Evolutionary conservation across 2,113 vertebrate genomes (phyloP), one percentile per base, ranked within the genome.

Genomic region (Genyomyrus donnyi): DNA sequence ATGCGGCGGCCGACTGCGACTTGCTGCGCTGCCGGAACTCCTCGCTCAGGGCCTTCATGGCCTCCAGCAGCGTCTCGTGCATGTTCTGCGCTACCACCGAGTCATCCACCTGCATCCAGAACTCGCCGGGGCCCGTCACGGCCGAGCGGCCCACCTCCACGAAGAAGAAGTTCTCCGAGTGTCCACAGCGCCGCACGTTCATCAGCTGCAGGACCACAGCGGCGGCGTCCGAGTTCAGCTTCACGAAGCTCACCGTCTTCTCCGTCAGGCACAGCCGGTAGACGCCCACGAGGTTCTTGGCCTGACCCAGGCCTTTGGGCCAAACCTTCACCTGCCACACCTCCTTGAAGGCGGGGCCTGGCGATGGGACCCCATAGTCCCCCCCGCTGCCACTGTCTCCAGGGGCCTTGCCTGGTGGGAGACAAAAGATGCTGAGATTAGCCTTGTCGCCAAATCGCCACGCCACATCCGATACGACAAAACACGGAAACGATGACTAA

Each of bases 21-120:
- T 96, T 97, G 93, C 95, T 96, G 53, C 96, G 95, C 42, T 96
- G 95, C 24, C 96, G 96, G 89, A 97, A 97, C 92, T 97, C 96
- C 88, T 97, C 96, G 7, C 96, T 97, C 80, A 97, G 92, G 0
- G 94, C 93, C 91, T 97, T 97, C 96, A 97, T 97, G 62, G 97
- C 95, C 39, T 97, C 96, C 27, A 97, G 93, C 56, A 97, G 93
- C 0, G 96, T 97, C 92, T 97, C 95, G 3, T 97, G 97, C 94
- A 97, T 97, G 94, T 96, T 97, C 93, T 96, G 96, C 80, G 96
- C 97, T 46, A 97, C 96, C 31, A 96, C 95, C 0, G 95, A 94
- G 83, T 97, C 96, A 0, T 97, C 96, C 35, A 96, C 96, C 95
- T 97, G 96, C 96, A 97, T 96, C 97, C 96, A 97, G 92, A 97